Evolutionary conservation across 2,113 vertebrate genomes (phyloP).

Genomic region (Embiotoca jacksoni): DNA sequence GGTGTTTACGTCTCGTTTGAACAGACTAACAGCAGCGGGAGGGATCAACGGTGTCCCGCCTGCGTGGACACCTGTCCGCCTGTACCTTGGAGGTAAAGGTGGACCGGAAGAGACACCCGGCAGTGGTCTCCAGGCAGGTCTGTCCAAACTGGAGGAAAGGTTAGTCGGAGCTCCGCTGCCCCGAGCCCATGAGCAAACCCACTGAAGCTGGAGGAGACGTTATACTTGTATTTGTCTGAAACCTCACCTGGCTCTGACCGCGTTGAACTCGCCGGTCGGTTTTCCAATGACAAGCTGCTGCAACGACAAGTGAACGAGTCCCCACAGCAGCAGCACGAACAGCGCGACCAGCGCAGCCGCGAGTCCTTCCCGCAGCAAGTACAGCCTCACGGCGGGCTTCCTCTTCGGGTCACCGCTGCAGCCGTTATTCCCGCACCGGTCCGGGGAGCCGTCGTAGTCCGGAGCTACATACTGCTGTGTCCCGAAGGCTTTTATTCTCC

Average conservation of each 20-base stretch:
- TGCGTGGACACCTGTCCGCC: slow-evolving; percentile 20
- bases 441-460: slow-evolving; percentile 22
- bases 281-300: slow-evolving; percentile 82
- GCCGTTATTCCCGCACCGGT: slow-evolving; percentile 63
- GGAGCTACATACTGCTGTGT: slow-evolving; percentile 38
- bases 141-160: slow-evolving; percentile 64
- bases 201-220: not conserved
- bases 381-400: slow-evolving; percentile 77
- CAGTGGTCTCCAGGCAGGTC: slow-evolving; percentile 66
- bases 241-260: slow-evolving; percentile 81
- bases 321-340: slow-evolving; percentile 83
- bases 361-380: slow-evolving; percentile 77
- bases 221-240: not conserved
- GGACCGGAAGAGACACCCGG: slow-evolving; percentile 32
- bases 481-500: slow-evolving; percentile 76
- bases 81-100: slow-evolving; percentile 30
- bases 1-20: too few species aligned
- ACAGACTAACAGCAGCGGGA: too few species aligned
- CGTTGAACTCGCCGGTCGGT: slow-evolving; percentile 81
- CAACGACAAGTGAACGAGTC: slow-evolving; percentile 82
- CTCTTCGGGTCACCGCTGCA: slow-evolving; percentile 69
- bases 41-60: too few species aligned
- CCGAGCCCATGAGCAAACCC: not conserved
- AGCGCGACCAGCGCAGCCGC: slow-evolving; percentile 74
- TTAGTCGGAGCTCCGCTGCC: slow-evolving; percentile 17